Base-by-base conservation (phyloP, 2,797 vertebrate species). In the Micropoecilia bifurca region DNA sequence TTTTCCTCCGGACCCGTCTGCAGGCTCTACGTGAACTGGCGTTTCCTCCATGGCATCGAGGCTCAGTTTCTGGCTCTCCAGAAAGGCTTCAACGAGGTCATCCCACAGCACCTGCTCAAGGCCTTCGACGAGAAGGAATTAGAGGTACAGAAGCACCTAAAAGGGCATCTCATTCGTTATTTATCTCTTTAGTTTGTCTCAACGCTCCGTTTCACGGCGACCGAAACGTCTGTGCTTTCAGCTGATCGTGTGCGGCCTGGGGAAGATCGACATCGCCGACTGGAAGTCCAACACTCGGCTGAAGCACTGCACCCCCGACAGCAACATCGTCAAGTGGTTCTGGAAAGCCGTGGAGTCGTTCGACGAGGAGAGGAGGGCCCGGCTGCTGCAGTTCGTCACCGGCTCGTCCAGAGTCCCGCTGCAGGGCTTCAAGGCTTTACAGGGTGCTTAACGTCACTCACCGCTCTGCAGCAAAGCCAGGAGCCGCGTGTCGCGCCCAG, bases 31-130 rank as follows among this genome's bases (percentile, higher is more conserved):
- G 98, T 99, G 80, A 99, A 98, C 96, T 99, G 98, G 98, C 95
- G 98, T 30, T 99, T 99, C 89, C 96, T 99, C 90, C 96, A 97
- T 83, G 98, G 98, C 82, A 99, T 99, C 5, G 98, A 99, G 93
- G 98, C 98, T 36, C 98, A 99, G 89, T 99, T 99, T 92, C 94
- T 99, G 92, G 98, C 98, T 7, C 96, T 99, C 81, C 98, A 99
- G 95, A 99, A 99, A 86, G 98, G 98, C 85, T 99, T 99, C 95
- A 98, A 99, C 76, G 98, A 99, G 95, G 98, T 99, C 92, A 99
- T 99, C 92, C 98, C 98, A 14, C 98, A 99, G 85, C 98, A 99
- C 93, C 96, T 99, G 90, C 95, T 99, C 86, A 99, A 99, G 93
- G 96, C 98, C 22, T 99, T 99, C 74, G 98, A 99, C 81, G 98